Base-by-base conservation (phyloP, 2,113 vertebrate species). In the Rafetus swinhoei region DNA sequence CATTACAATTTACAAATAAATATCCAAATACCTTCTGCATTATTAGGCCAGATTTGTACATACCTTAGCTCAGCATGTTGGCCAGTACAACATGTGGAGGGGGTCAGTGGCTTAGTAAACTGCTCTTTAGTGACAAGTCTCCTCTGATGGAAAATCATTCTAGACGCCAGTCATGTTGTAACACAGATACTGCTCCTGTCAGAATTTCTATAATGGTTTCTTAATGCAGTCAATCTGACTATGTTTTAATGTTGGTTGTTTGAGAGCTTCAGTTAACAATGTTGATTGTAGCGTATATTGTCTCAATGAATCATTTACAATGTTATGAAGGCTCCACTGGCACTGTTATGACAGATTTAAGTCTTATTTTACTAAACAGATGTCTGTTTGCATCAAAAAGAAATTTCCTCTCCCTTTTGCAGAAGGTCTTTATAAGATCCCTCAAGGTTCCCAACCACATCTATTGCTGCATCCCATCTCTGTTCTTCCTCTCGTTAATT, bases 121-220 rank as follows among this genome's bases (percentile, higher is more conserved):
- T 25, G 45, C 10, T 95, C 52, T 82, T 88, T 9, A 88, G 81
- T 57, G 79, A 91, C 53, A 25, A 95, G 85, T 92, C 87, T 87
- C 85, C 81, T 76, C 93, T 60, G 2, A 29, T 57, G 76, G 93
- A 90, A 97, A 94, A 90, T 94, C 79, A 57, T 69, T 4, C 6
- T 86, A 90, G 82, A 2, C 65, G 87, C 32, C 82, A 79, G 62
- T 52, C 80, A 77, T 72, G 45, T 50, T 50, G 72, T 10, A 85
- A 79, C 77, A 92, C 35, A 93, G 50, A 85, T 6, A 2, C 53
- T 93, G 86, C 72, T 89, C 88, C 52, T 86, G 80, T 84, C 84
- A 87, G 84, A 91, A 82, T 62, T 91, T 29, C 89, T 94, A 7
- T 91, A 93, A 95, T 88, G 77, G 92, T 92, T 95, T 89, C 94